Conservation (phyloP, 1,140 invertebrate species). For the Tigriopus japonicus region DNA sequence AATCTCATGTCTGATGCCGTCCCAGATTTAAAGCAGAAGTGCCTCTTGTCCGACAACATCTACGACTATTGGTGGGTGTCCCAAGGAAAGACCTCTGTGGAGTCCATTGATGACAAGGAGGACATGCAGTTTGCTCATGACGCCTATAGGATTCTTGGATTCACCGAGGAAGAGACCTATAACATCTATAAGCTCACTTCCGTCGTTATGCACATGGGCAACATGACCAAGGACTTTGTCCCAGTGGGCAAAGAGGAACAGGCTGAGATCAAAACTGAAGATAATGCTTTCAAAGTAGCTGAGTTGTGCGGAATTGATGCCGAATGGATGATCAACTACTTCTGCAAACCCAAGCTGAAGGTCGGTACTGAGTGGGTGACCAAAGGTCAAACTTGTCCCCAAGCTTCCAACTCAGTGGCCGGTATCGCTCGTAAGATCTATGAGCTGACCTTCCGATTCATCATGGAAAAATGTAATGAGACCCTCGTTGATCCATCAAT, state of each 20-base stretch:
- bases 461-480: conserved; percentile 93
- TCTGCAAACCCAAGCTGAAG: conserved; percentile 32
- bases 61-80: conserved; percentile 28
- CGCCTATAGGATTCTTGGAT: conserved; percentile 95
- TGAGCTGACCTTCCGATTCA: conserved; percentile 32
- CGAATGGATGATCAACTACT: conserved; percentile 17
- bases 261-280: conserved; percentile 76
- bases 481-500: conserved; percentile 88
- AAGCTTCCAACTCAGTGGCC: conserved; percentile 25
- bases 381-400: conserved; percentile 28
- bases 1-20: conserved; percentile 94
- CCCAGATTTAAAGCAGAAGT: conserved; percentile 43
- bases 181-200: conserved; percentile 93
- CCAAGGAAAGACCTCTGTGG: conserved; percentile 28
- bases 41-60: conserved; percentile 39
- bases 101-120: conserved; percentile 38
- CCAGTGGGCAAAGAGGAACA: conserved; percentile 99
- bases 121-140: conserved; percentile 44
- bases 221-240: conserved; percentile 77
- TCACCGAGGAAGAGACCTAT: conserved; percentile 85
- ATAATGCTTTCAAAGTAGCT: conserved; percentile 55
- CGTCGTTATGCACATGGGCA: conserved; percentile 93
- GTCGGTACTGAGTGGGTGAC: conserved; percentile 32
- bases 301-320: conserved; percentile 39
- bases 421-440: conserved; percentile 34